Conservation (phyloP, 2,888 invertebrate species). For the Limulus polyphemus region DNA sequence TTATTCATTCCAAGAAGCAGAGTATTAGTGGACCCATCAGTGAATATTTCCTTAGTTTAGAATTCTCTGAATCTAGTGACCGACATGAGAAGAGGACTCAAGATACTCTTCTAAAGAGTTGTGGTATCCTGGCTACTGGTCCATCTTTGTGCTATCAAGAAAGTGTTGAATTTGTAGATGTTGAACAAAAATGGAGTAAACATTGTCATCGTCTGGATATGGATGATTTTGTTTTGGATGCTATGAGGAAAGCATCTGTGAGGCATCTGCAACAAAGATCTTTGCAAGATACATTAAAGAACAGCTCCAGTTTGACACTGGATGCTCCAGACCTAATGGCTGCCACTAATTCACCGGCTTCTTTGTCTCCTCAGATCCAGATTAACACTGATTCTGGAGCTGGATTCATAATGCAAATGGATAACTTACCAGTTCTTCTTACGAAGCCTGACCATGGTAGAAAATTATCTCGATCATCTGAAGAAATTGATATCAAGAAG, state of each 20-base stretch:
- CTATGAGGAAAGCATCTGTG: constrained; percentile 26
- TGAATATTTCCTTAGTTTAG: no score
- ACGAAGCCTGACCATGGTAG: no score
- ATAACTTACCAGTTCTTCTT: no score
- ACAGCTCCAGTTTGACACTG: no score
- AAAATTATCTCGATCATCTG: constrained; percentile 30
- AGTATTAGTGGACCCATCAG: no score
- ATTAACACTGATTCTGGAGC: no score
- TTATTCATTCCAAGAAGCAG: constrained; percentile 6
- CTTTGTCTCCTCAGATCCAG: no score
- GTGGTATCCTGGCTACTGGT: constrained; percentile 36
- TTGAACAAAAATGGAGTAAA: background rate
- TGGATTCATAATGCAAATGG: no score
- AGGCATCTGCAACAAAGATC: constrained; percentile 18
- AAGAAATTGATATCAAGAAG: constrained; percentile 18
- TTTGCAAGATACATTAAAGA: constrained; percentile 5
- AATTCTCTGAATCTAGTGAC: constrained; percentile 26
- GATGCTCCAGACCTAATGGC: no score
- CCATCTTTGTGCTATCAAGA: constrained; percentile 21
- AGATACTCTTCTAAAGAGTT: constrained; percentile 35
- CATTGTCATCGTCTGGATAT: constrained; percentile 18
- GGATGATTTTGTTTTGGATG: constrained; percentile 28
- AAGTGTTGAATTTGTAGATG: constrained; percentile 1
- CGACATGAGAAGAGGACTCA: constrained; percentile 19
- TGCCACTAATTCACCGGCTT: no score